Base-by-base conservation (phyloP, 1,140 invertebrate genomes). In the Platyura marginata region DNA sequence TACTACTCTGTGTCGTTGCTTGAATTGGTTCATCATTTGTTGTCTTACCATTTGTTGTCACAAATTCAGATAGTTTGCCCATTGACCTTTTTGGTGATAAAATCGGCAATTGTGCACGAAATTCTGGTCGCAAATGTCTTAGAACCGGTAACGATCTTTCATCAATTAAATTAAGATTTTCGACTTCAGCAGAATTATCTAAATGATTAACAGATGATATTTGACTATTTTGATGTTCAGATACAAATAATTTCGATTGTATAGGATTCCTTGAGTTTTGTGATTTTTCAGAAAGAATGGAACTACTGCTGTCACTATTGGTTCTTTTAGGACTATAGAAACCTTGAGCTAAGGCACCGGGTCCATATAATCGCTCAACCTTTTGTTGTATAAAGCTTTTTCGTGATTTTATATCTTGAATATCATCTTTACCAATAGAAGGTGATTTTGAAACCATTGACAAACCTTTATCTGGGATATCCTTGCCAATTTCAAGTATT, bases 311-410 rank as follows among this genome's bases (percentile, higher is more conserved):
- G 16, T 42, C 41, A 15, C 19, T n/a, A 34, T 34, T 29, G 48
- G 48, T 34, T 43, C 71, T 54, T 47, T 75, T 76, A 34, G 71
- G 71, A 46, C 77, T 78, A 53, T 82, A 81, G 52, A 88, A 88
- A 6, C 80, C 81, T 56, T 84, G 80, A 3, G 81, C 81, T 6
- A 87, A 53, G 11, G 84, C 83, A 20, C 82, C 81, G 1, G 82
- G 81, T 0, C 87, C 87, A 57, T 89, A 91, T 0, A 91, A 59
- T 44, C 85, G 67, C 53, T 91, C 86, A 1, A 91, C 84, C 29
- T 84, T 69, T 55, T 89, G 82, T 55, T 90, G 79, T 22, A 92
- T 86, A 47, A 90, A 85, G 23, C 85, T 89, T 52, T 79, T 80
- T 37, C 72, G 71, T 20, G 42, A 18, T 37, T 29, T 21, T 11